Conservation (phyloP, 1,140 invertebrate genomes). For the Antheraea pernyi region DNA sequence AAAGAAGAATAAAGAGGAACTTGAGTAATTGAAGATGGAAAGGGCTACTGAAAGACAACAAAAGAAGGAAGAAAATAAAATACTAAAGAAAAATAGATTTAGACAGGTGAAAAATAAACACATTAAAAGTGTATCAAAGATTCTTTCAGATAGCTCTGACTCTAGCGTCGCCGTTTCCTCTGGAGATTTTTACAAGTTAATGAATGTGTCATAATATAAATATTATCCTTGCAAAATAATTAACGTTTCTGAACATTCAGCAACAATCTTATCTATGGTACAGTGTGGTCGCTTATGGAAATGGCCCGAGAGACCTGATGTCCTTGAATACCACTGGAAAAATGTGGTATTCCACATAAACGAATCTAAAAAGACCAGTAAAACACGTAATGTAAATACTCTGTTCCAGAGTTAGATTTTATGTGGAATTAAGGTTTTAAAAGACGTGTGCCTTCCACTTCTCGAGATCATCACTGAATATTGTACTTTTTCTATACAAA, state of each 20-base stretch:
- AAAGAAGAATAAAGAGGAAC: too few relatives aligned
- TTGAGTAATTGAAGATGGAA: too few relatives aligned
- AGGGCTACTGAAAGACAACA: too few relatives aligned
- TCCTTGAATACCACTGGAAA: constrained; percentile 14
- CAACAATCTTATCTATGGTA: background rate
- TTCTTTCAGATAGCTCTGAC: too few relatives aligned
- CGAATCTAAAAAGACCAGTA: constrained; percentile 17
- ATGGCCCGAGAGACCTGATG: constrained; percentile 6
- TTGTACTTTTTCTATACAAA: constrained; percentile 5
- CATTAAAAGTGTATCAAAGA: too few relatives aligned
- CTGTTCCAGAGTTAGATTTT: constrained; percentile 17
- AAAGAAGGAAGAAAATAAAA: too few relatives aligned
- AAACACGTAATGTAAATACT: constrained; percentile 20
- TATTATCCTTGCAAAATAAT: too few relatives aligned
- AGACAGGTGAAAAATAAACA: too few relatives aligned
- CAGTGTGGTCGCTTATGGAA: constrained; percentile 5
- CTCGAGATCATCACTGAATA: constrained; percentile 14
- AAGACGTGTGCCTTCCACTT: constrained; percentile 9
- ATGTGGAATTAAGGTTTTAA: constrained; percentile 14
- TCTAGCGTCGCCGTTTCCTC: too few relatives aligned
- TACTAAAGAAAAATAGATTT: too few relatives aligned
- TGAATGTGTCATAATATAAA: too few relatives aligned
- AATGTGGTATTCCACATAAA: constrained; percentile 14
- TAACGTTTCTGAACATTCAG: background rate
- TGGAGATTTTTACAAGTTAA: too few relatives aligned